phyloP scores from a whole-genome alignment of 1,140 invertebrate genomes.

The Panulirus ornatus region DNA sequence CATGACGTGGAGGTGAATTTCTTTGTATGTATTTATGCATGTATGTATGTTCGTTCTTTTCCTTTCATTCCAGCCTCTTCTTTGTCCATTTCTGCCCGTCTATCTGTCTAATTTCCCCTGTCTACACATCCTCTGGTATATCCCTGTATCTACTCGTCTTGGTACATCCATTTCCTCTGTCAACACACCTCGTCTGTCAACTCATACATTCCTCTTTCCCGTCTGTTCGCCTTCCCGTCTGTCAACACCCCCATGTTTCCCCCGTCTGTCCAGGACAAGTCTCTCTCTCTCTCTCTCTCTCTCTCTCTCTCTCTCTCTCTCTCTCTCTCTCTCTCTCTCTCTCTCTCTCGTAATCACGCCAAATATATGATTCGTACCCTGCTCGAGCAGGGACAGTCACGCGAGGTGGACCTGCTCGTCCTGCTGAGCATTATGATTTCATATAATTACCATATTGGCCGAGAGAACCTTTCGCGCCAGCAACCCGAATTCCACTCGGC shows the following conservation, averaged over 20 bases:
- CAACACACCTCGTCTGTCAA: neutral
- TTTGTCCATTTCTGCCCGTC: neutral
- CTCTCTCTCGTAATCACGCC: too few relatives aligned
- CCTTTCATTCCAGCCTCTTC: neutral
- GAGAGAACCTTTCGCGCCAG: too few relatives aligned
- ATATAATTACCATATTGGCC: too few relatives aligned
- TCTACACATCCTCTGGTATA: neutral
- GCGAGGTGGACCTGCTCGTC: too few relatives aligned
- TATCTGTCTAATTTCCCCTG: too few relatives aligned
- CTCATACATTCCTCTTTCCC: neutral
- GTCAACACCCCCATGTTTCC: neutral
- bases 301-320: slow-evolving; percentile 7
- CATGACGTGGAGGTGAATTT: too few relatives aligned
- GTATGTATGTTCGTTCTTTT: too few relatives aligned
- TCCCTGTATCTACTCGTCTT: neutral
- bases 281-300: slow-evolving; percentile 7
- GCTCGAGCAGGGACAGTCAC: too few relatives aligned
- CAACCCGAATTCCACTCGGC: too few relatives aligned
- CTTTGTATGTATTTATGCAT: too few relatives aligned
- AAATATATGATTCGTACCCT: too few relatives aligned
- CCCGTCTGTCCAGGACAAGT: neutral
- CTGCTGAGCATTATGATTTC: too few relatives aligned
- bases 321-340: neutral
- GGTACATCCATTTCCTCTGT: neutral
- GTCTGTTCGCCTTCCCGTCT: neutral